Percentiles rank a stretch among this genome's conserved stretches.
These are phyloP conservation scores for Drosophila orena DNA, from an alignment of 1,140 invertebrate species.

Conservation along the genomic window DNA sequence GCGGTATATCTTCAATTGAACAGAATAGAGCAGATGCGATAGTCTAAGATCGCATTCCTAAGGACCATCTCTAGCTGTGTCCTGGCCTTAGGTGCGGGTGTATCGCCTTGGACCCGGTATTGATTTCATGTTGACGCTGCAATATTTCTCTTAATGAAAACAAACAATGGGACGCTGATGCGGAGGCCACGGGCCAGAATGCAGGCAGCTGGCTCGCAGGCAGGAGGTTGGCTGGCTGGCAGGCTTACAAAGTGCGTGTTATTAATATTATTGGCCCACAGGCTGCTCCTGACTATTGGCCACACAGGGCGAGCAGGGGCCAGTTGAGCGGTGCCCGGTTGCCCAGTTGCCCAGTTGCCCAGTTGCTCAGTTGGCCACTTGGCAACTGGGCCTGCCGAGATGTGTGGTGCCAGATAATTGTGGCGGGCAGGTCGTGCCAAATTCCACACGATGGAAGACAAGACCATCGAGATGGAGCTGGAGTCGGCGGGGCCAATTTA, in stretches of 20 bases:
- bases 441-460: conserved; percentile 60
- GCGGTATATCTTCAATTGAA: background rate
- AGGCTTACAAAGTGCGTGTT: conserved; percentile 76
- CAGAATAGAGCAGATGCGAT: background rate
- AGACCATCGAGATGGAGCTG: conserved; percentile 23
- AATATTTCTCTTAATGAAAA: conserved; percentile 83
- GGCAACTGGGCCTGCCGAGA: conserved; percentile 47
- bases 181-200: conserved; percentile 39
- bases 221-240: conserved; percentile 43
- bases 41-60: background rate
- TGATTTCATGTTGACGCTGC: conserved; percentile 83
- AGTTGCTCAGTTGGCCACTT: conserved; percentile 32
- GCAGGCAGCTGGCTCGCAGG: conserved; percentile 46
- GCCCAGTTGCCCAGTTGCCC: conserved; percentile 22
- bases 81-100: conserved; percentile 63
- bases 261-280: conserved; percentile 82
- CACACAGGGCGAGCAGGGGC: conserved; percentile 62
- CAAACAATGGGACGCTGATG: conserved; percentile 65
- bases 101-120: conserved; percentile 76
- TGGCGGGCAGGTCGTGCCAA: conserved; percentile 76
- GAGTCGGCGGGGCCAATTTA: conserved; percentile 71
- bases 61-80: conserved; percentile 23
- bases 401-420: conserved; percentile 76
- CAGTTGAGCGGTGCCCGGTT: conserved; percentile 13
- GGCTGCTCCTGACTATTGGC: conserved; percentile 58